Base-by-base conservation (phyloP, 2,113 vertebrate species). In the Plotosus lineatus region DNA sequence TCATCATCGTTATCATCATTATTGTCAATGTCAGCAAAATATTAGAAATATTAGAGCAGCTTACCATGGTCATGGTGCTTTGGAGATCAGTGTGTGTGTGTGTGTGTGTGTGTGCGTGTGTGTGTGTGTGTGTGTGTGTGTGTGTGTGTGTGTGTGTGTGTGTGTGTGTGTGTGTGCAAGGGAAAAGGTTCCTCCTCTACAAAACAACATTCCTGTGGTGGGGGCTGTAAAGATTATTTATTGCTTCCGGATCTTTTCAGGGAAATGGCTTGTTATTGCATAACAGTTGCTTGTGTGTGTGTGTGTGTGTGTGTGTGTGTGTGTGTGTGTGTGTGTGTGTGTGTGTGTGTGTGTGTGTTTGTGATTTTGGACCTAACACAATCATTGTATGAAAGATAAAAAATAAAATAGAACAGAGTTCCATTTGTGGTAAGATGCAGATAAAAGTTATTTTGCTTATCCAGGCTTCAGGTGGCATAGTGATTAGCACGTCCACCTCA, bases 341-440 rank as follows among this genome's bases (percentile, higher is more conserved):
- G 14, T 58, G 56, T 60, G 42, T 46, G 40, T 14, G 26, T 48
- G 56, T 58, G 4, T 60, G 56, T 31, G 56, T 60, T n/a, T 15
- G 56, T 28, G 26, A n/a, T 7, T 9, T 51, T 51, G 40, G 48
- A 55, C 72, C 51, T 6, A n/a, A n/a, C n/a, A n/a, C n/a, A n/a
- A n/a, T n/a, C n/a, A n/a, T n/a, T n/a, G n/a, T n/a, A n/a, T n/a
- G n/a, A n/a, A 40, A 53, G 50, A 53, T n/a, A 53, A 53, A 23
- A 53, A 53, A 53, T 48, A 48, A 48, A 15, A 15, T 48, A 48
- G 46, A 53, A 8, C 51, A 53, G 8, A 53, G 21, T 53, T 53
- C 51, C 21, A 21, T 53, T 53, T 7, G 61, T 69, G 63, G 58
- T 74, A 50, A 42, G 75, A 65, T 76, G 81, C 74, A 69, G 63